These are phyloP conservation scores for Poicephalus meyeri DNA, from an alignment of 2,113 vertebrate genomes.

Conservation along the genomic window DNA sequence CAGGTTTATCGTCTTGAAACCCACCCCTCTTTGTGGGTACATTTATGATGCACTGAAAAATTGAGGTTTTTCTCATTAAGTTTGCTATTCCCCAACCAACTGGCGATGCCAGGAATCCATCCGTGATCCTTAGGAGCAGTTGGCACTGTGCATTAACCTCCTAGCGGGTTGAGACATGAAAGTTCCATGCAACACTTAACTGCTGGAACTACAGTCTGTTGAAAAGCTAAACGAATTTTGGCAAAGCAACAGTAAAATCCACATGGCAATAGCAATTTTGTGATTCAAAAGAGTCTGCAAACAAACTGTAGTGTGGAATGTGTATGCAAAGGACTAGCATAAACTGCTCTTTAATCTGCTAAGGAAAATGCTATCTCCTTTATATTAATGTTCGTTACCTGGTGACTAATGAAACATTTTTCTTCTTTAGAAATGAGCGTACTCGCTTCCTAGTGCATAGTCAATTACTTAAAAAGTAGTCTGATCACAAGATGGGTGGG, in stretches of 20 bases:
- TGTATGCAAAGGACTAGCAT: neutral
- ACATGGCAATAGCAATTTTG: neutral
- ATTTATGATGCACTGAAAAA: slow-evolving; percentile 29
- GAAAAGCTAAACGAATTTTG: slow-evolving; percentile 62
- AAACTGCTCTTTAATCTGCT: neutral
- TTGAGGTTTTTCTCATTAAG: slow-evolving; percentile 54
- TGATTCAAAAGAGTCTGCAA: neutral
- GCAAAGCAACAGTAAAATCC: slow-evolving; percentile 42
- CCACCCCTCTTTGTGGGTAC: neutral
- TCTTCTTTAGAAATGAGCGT: neutral
- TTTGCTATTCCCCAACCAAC: slow-evolving; percentile 57
- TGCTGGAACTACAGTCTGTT: slow-evolving; percentile 55
- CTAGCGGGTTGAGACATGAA: slow-evolving; percentile 25
- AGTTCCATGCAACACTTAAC: slow-evolving; percentile 46
- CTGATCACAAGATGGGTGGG: neutral
- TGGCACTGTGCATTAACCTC: slow-evolving; percentile 65
- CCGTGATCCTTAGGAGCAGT: slow-evolving; percentile 58
- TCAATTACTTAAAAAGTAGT: neutral
- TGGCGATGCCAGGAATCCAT: slow-evolving; percentile 47
- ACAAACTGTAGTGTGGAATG: neutral
- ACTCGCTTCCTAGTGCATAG: neutral
- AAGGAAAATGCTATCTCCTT: neutral
- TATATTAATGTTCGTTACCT: neutral
- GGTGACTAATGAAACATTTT: neutral
- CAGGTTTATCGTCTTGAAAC: neutral